phyloP scores from a whole-genome alignment of 2,888 invertebrate genomes.

The Smittia sp. region DNA sequence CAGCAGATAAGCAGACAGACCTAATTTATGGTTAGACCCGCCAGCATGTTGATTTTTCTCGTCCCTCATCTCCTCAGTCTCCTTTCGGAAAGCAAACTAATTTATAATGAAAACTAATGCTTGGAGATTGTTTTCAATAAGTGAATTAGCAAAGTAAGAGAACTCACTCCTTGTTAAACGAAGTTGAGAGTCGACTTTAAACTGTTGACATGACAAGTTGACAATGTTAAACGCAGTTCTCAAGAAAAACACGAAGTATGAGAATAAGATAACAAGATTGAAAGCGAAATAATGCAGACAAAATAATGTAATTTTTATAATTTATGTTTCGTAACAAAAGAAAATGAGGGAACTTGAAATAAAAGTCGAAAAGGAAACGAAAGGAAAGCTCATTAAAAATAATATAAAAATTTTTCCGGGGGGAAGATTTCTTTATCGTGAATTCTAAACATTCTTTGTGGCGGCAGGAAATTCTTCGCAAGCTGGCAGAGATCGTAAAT shows the following conservation, averaged over 20 bases:
- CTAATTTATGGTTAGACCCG: too few relatives aligned
- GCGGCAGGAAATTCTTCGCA: not conserved
- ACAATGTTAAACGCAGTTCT: not conserved
- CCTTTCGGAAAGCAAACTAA: too few relatives aligned
- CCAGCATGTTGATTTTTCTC: too few relatives aligned
- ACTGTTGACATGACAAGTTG: too few relatives aligned
- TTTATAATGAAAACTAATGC: too few relatives aligned
- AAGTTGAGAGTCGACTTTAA: too few relatives aligned
- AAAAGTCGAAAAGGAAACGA: conserved; percentile 6
- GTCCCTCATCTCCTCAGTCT: too few relatives aligned
- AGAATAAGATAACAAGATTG: conserved; percentile 32
- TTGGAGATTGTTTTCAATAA: too few relatives aligned
- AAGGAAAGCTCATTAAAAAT: conserved; percentile 38
- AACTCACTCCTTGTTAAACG: too few relatives aligned
- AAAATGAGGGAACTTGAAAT: conserved; percentile 13
- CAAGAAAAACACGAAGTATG: not conserved
- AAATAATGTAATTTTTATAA: conserved; percentile 40
- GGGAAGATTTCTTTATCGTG: not conserved
- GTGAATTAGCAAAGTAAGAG: too few relatives aligned
- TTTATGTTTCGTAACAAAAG: conserved; percentile 37
- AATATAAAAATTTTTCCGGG: conserved; percentile 27
- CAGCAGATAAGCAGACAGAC: too few relatives aligned
- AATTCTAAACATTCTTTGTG: not conserved
- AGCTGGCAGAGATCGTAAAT: too few relatives aligned
- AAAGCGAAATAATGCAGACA: conserved; percentile 26